These are phyloP conservation scores for Zaprionus taronus DNA, from an alignment of 1,140 invertebrate species.

Conservation along the genomic window DNA sequence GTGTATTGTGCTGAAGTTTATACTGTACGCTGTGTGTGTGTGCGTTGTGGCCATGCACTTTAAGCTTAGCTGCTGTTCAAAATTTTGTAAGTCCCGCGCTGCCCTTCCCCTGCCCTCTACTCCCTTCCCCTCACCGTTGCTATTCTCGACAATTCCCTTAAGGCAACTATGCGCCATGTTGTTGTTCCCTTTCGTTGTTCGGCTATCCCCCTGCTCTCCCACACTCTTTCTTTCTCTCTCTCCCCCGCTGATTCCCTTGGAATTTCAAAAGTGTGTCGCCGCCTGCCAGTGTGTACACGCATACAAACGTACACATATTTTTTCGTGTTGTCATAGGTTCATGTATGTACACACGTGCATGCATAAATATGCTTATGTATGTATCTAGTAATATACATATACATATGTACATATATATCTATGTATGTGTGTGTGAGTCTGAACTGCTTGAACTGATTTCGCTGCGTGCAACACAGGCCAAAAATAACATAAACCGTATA, in stretches of 20 bases:
- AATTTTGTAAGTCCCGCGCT: conserved; percentile 28
- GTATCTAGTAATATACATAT: conserved; percentile 23
- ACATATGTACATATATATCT: not conserved
- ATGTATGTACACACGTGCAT: not conserved
- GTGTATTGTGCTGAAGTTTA: conserved; percentile 11
- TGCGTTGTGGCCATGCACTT: conserved; percentile 57
- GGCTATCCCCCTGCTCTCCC: not conserved
- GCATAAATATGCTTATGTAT: not conserved
- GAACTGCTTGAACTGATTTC: conserved; percentile 45
- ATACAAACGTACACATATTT: conserved; percentile 6
- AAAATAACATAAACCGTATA: conserved; percentile 54
- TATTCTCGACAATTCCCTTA: conserved; percentile 25
- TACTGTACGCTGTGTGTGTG: conserved; percentile 35
- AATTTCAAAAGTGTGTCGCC: conserved; percentile 51
- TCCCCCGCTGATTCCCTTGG: conserved; percentile 23
- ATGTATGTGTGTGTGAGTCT: not conserved
- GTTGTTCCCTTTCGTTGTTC: conserved; percentile 32
- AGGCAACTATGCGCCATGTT: conserved; percentile 43
- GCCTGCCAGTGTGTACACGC: conserved; percentile 26
- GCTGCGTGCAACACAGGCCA: conserved; percentile 45
- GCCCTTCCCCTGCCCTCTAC: not conserved
- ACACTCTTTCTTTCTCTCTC: conserved; percentile 4
- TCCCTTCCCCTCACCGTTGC: not conserved
- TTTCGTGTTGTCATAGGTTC: conserved; percentile 48
- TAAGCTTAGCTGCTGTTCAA: conserved; percentile 65